Conservation (phyloP, 2,113 vertebrate genomes). For the Callopanchax toddi region DNA sequence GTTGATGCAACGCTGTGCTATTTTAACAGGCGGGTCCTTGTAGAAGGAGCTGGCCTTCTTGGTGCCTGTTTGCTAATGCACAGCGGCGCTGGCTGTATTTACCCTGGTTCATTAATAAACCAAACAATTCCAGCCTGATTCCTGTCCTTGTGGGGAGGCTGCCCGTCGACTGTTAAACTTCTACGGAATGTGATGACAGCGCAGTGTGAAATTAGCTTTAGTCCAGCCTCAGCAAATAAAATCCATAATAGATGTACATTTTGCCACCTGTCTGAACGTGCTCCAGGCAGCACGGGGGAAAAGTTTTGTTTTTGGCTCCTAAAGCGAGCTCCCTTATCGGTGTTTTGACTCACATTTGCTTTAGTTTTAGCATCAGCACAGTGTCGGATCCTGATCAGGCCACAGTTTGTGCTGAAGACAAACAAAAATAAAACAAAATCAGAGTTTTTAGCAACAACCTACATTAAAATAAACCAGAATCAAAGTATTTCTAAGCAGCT, state of each 20-base stretch:
- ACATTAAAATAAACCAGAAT: too few relatives aligned
- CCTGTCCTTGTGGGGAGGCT: slow-evolving; percentile 23
- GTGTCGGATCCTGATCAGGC: too few relatives aligned
- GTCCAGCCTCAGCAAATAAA: neutral
- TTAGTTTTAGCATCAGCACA: too few relatives aligned
- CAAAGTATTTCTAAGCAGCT: neutral
- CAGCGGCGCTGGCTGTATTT: slow-evolving; percentile 7
- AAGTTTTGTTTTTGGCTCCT: neutral
- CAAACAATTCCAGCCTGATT: slow-evolving; percentile 20
- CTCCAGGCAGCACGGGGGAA: neutral
- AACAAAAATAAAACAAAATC: too few relatives aligned
- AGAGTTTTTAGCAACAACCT: too few relatives aligned
- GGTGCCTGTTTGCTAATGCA: slow-evolving; percentile 4
- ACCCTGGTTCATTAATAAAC: slow-evolving; percentile 44
- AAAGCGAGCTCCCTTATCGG: slow-evolving; percentile 6
- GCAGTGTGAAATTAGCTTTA: neutral
- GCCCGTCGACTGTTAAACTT: slow-evolving; percentile 32
- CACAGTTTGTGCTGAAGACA: too few relatives aligned
- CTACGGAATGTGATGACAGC: slow-evolving; percentile 30
- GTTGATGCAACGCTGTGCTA: neutral
- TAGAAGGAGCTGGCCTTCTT: neutral
- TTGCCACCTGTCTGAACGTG: slow-evolving; percentile 16
- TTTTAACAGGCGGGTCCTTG: neutral
- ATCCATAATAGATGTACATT: slow-evolving; percentile 1
- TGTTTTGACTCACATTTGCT: neutral